Percentiles rank a stretch among this genome's conserved stretches.
Evolutionary conservation across 1,140 invertebrate species (phyloP).

Genomic region (Nomia melanderi): DNA sequence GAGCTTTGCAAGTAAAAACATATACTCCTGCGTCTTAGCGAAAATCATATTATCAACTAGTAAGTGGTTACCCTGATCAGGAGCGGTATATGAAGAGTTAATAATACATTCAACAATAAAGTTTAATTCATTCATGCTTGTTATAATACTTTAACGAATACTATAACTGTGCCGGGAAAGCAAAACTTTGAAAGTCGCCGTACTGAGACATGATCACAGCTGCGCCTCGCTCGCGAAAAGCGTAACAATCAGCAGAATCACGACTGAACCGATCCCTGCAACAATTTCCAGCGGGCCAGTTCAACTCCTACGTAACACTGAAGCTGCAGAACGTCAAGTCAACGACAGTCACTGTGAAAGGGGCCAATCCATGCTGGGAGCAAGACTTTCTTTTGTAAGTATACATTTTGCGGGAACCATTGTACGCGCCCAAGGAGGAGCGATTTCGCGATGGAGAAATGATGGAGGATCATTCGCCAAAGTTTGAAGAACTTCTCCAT

Average conservation of each 20-base stretch:
- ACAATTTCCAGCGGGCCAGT: slow-evolving; percentile 87
- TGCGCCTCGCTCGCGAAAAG: slow-evolving; percentile 5
- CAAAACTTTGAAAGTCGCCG: too few relatives aligned
- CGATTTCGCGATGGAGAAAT: not conserved
- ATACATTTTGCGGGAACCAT: not conserved
- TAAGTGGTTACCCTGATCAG: too few relatives aligned
- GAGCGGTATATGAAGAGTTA: too few relatives aligned
- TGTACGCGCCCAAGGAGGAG: not conserved
- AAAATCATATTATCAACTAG: too few relatives aligned
- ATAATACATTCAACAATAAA: too few relatives aligned
- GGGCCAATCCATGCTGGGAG: slow-evolving; percentile 96
- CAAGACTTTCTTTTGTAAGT: slow-evolving; percentile 99
- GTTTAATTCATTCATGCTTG: too few relatives aligned
- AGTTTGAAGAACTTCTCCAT: not conserved
- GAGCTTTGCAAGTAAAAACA: too few relatives aligned
- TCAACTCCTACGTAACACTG: slow-evolving; percentile 95
- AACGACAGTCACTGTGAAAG: slow-evolving; percentile 97
- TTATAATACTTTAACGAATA: too few relatives aligned
- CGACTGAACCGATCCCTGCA: slow-evolving; percentile 17
- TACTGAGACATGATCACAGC: too few relatives aligned
- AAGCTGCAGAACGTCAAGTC: slow-evolving; percentile 99
- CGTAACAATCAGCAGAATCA: not conserved
- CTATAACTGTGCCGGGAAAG: too few relatives aligned
- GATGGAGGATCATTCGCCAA: not conserved
- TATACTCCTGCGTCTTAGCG: too few relatives aligned